A percentile compares a stretch with the other conserved stretches of the same genome.
These are phyloP conservation scores for Amblyopsis hoosieri DNA, from an alignment of 2,797 vertebrate genomes.

Conservation along the genomic window DNA sequence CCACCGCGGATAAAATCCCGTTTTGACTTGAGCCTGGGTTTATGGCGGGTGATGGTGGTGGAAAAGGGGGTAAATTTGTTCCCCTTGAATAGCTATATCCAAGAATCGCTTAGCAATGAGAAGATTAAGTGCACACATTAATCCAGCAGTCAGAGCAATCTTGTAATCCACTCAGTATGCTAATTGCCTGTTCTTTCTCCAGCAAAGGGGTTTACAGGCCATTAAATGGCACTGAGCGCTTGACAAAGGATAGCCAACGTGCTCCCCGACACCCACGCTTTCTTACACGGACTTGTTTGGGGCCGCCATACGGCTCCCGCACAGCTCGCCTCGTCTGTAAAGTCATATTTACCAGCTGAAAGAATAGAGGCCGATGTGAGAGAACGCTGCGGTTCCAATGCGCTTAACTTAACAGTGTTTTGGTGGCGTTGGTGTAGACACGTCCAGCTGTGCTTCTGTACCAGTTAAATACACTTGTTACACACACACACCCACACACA, in stretches of 20 bases:
- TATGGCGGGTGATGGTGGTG: constrained; percentile 24
- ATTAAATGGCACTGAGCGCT: constrained; percentile 78
- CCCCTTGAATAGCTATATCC: constrained; percentile 65
- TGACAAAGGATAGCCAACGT: constrained; percentile 72
- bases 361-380: constrained; percentile 2
- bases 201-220: constrained; percentile 77
- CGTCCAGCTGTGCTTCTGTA: constrained; percentile 7
- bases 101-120: constrained; percentile 73
- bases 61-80: constrained; percentile 43
- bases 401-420: constrained; percentile 22
- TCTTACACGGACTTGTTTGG: constrained; percentile 51
- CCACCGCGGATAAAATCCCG: constrained; percentile 20
- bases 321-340: constrained; percentile 6
- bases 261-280: constrained; percentile 45
- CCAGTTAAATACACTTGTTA: neutral
- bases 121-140: constrained; percentile 81
- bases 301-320: constrained; percentile 55
- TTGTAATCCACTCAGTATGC: constrained; percentile 82
- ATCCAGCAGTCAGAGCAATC: constrained; percentile 78
- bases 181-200: constrained; percentile 79
- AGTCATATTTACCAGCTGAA: constrained; percentile 37
- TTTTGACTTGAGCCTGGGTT: constrained; percentile 37
- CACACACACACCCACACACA: too few relatives aligned
- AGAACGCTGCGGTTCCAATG: constrained; percentile 16
- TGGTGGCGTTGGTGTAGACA: constrained; percentile 12